These are phyloP conservation scores for Neelides folsomi DNA, from an alignment of 2,888 invertebrate genomes.

Conservation along the genomic window DNA sequence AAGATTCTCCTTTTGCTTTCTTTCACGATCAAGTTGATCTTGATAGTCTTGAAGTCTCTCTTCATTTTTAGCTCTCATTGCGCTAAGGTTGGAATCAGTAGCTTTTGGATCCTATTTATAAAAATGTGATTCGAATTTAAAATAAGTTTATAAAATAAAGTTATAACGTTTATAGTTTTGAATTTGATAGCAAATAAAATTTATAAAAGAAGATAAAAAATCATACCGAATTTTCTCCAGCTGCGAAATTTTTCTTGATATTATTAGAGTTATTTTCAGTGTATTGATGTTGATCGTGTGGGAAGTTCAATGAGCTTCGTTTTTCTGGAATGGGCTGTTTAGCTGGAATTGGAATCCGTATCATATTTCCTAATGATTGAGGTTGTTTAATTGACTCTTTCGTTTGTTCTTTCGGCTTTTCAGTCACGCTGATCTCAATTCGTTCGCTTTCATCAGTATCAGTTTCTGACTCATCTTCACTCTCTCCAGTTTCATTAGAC, in stretches of 20 bases:
- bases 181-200: not conserved
- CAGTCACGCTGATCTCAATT: no score
- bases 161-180: no score
- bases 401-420: no score
- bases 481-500: not conserved
- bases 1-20: constrained; percentile 37
- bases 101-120: not conserved
- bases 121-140: not conserved
- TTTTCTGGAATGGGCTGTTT: no score
- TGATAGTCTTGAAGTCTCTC: constrained; percentile 40
- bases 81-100: not conserved
- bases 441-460: not conserved
- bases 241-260: no score
- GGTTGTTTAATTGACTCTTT: no score
- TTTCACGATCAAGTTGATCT: constrained; percentile 40
- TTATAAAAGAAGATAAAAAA: not conserved
- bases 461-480: constrained; percentile 6
- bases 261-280: no score
- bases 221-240: no score
- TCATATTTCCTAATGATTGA: no score
- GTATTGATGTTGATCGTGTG: no score
- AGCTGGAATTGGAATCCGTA: no score
- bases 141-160: not conserved
- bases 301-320: no score
- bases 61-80: constrained; percentile 36